Percentiles rank a stretch among this genome's conserved stretches.
phyloP scores from a whole-genome alignment of 2,113 vertebrate genomes.

The Corvus cornix region DNA sequence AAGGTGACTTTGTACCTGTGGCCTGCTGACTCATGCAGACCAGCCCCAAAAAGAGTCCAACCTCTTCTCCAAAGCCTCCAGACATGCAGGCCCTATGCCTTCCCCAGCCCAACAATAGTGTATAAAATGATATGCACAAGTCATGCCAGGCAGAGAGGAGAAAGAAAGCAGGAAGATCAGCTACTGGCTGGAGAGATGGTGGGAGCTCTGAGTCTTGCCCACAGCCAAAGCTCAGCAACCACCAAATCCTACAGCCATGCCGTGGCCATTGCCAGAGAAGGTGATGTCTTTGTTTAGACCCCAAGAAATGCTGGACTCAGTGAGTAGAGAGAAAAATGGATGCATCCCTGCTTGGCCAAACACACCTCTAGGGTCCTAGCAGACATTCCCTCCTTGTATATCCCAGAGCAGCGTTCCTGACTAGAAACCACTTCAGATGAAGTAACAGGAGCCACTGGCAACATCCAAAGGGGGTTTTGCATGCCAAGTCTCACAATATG shows the following conservation, averaged over 20 bases:
- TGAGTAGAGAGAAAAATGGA: not conserved
- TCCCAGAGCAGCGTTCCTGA: not conserved
- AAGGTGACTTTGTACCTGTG: not conserved
- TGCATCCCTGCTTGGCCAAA: not conserved
- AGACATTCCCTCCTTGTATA: not conserved
- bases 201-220: not conserved
- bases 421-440: not conserved
- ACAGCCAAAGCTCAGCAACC: not conserved
- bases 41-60: not conserved
- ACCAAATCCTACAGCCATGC: not conserved
- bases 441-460: not conserved
- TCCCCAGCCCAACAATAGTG: not conserved
- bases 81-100: not conserved
- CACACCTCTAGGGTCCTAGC: not conserved
- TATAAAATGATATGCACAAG: not conserved
- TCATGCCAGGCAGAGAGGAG: not conserved
- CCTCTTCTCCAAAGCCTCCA: not conserved
- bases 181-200: not conserved
- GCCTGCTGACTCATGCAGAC: not conserved
- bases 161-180: not conserved
- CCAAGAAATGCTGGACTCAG: not conserved
- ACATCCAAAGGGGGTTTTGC: not conserved
- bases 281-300: not conserved
- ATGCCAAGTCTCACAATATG: not conserved
- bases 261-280: not conserved